Evolutionary conservation across 2,797 vertebrate genomes (phyloP), one percentile per base, ranked within the genome.

Genomic region (Serranus cabrilla): DNA sequence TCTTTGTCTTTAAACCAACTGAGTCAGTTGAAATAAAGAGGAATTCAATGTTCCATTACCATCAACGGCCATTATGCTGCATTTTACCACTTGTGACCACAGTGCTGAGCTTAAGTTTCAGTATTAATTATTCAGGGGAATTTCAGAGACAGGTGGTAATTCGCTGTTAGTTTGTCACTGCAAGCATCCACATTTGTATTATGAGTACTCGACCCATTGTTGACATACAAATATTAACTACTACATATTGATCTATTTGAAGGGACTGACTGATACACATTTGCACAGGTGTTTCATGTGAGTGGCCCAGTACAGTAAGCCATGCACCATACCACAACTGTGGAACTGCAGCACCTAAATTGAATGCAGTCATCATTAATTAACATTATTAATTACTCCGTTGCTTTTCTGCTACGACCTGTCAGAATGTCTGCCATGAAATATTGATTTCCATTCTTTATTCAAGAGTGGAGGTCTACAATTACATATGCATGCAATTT

Each of bases 371-470:
- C 58, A 62, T 79, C 64, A 71, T 74, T 68, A 81, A 73, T 68
- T 50, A 46, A 75, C 62, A 47, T 25, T 70, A 67, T 76, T 70
- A 74, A 76, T 79, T 56, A 76, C 37, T 63, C 37, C 56, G 49
- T 8, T 3, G 31, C 13, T 60, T 76, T 67, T 13, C 40, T 76
- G 46, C 39, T 58, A n/a, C 43, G 52, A 73, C 46, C 51, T 70
- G 59, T 69, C 52, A 75, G 54, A 73, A 52, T 23, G 21, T 71
- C 60, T 34, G 64, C 68, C 0, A 12, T 70, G 31, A 62, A 75
- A 79, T 66, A 64, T 37, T 67, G 47, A 70, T 56, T 56, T 68
- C 9, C 31, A 71, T 71, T 70, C 14, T 39, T 34, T 47, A 60
- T 51, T 70, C 46, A 74, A 60, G 49, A 57, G 10, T 42, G 14